Evolutionary conservation across 2,113 vertebrate genomes (phyloP).

Genomic region (Hepsetus odoe): DNA sequence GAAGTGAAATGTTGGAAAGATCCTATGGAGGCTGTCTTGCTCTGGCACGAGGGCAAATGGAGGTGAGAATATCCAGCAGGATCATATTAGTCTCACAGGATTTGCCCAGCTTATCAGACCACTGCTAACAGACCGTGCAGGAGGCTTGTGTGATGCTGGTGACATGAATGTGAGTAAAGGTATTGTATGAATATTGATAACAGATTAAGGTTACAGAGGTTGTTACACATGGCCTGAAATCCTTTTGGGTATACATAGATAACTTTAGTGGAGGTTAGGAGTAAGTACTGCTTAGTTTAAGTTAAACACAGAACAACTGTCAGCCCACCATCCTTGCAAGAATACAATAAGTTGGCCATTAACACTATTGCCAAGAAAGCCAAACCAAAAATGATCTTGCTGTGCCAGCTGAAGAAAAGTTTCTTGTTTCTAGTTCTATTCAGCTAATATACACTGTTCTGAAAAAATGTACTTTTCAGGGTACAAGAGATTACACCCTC

Average conservation of each 20-base stretch:
- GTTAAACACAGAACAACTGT: too few relatives aligned
- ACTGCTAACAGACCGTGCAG: not conserved
- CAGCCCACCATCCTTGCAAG: too few relatives aligned
- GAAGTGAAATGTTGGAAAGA: not conserved
- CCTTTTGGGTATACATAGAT: not conserved
- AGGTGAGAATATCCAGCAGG: slow-evolving; percentile 14
- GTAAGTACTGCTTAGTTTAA: not conserved
- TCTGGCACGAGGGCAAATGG: not conserved
- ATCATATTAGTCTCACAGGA: slow-evolving; percentile 8
- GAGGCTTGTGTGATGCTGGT: not conserved
- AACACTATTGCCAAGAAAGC: too few relatives aligned
- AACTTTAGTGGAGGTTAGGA: not conserved
- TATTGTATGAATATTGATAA: slow-evolving; percentile 1
- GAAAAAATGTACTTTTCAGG: too few relatives aligned
- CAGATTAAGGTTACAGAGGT: not conserved
- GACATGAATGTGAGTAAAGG: not conserved
- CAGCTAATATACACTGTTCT: too few relatives aligned
- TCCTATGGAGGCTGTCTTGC: not conserved
- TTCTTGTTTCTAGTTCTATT: too few relatives aligned
- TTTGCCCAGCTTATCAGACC: slow-evolving; percentile 10
- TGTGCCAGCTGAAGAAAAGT: too few relatives aligned
- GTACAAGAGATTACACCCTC: too few relatives aligned
- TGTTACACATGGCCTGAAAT: not conserved
- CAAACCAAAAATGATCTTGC: too few relatives aligned
- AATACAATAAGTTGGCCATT: too few relatives aligned